These are phyloP conservation scores for Baryphthengus martii DNA, from an alignment of 2,113 vertebrate genomes.

Conservation along the genomic window DNA sequence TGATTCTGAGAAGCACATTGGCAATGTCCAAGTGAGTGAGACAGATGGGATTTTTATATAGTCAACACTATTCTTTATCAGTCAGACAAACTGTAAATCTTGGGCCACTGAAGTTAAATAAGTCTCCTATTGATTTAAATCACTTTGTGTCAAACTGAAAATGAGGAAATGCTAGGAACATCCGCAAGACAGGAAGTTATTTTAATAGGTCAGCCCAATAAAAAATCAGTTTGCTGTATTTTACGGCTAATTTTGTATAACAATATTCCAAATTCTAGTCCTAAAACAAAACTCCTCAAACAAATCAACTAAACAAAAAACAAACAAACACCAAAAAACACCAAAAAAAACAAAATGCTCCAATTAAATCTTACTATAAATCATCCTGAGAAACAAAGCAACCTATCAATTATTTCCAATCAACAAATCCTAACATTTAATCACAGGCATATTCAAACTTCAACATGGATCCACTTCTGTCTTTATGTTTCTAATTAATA, in stretches of 20 bases:
- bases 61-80: neutral
- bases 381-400: neutral
- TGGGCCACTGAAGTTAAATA: neutral
- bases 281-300: neutral
- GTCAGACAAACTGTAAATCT: neutral
- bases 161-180: neutral
- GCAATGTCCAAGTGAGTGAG: neutral
- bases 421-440: constrained; percentile 53
- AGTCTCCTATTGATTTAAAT: neutral
- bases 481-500: constrained; percentile 51
- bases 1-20: neutral
- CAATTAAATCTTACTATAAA: neutral
- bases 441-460: constrained; percentile 23
- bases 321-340: neutral
- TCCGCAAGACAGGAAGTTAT: neutral
- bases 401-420: constrained; percentile 39
- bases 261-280: neutral
- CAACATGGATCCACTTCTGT: constrained; percentile 30
- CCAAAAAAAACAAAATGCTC: neutral
- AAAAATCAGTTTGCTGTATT: neutral
- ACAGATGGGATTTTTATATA: neutral
- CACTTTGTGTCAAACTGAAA: neutral
- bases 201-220: neutral
- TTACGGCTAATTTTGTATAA: neutral
- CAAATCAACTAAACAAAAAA: neutral